Percentiles rank a stretch among this genome's conserved stretches.
Conservation (phyloP, 1,140 invertebrate genomes). For the Ganaspis sp. region DNA sequence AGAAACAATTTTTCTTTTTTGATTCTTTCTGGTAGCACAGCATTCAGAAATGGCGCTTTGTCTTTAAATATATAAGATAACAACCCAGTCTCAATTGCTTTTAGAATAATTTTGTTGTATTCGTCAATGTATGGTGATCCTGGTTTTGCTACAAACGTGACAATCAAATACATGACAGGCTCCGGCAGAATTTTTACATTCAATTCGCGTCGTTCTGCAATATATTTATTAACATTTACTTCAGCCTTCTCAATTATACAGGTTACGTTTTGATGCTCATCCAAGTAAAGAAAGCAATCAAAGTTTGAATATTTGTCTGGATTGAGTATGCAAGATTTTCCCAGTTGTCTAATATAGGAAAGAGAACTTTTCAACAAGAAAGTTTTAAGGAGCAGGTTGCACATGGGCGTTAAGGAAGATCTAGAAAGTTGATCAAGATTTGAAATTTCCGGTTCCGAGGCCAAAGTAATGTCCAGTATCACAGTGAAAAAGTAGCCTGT, state of each 20-base stretch:
- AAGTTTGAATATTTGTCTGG: background rate
- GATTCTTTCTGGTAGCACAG: background rate
- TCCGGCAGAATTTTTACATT: background rate
- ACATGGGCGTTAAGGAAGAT: background rate
- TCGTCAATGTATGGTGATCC: background rate
- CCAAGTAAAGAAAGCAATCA: background rate
- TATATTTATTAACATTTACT: too few relatives aligned
- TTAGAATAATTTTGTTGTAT: background rate
- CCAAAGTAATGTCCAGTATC: background rate
- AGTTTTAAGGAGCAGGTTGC: background rate
- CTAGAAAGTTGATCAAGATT: background rate
- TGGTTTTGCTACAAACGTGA: background rate
- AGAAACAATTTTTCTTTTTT: background rate
- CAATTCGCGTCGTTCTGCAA: background rate
- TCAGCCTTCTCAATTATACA: too few relatives aligned
- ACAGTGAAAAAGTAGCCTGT: background rate
- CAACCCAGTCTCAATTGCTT: background rate
- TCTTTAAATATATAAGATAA: background rate
- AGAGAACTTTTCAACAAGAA: background rate
- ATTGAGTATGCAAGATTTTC: background rate
- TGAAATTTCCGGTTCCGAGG: background rate
- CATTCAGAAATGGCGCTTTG: background rate
- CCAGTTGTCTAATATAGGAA: background rate
- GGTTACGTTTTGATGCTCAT: background rate
- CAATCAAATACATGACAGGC: background rate